These are phyloP conservation scores for Cantharis lateralis DNA, from an alignment of 2,888 invertebrate genomes.

Conservation along the genomic window DNA sequence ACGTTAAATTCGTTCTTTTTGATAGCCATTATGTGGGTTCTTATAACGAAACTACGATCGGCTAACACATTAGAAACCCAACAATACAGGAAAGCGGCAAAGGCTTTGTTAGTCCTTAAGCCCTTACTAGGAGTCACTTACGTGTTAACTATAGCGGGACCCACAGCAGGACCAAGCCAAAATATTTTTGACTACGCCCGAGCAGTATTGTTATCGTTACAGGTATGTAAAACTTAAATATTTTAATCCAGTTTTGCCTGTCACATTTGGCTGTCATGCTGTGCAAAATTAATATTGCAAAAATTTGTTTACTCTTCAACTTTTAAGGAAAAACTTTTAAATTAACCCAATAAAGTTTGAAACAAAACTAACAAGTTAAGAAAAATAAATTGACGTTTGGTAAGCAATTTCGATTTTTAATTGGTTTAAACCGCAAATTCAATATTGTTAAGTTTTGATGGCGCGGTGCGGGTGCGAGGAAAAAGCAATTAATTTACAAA, in stretches of 20 bases:
- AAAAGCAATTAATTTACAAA: background rate
- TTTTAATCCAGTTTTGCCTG: too few species aligned
- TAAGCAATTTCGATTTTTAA: background rate
- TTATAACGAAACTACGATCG: conserved; percentile 90
- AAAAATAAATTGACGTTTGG: background rate
- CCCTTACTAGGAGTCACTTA: conserved; percentile 94
- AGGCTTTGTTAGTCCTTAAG: conserved; percentile 88
- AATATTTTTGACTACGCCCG: conserved; percentile 78
- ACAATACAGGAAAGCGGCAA: conserved; percentile 88
- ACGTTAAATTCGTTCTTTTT: conserved; percentile 82
- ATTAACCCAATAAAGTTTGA: background rate
- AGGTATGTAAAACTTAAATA: conserved; percentile 67
- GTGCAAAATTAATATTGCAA: background rate
- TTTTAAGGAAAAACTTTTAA: background rate
- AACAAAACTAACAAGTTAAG: background rate
- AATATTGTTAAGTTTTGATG: background rate
- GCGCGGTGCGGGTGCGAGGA: background rate
- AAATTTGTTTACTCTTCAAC: background rate
- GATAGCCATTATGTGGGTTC: conserved; percentile 87
- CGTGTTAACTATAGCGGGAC: conserved; percentile 81
- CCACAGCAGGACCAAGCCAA: conserved; percentile 79
- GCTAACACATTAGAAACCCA: conserved; percentile 89
- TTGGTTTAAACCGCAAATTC: background rate
- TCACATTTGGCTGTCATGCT: background rate
- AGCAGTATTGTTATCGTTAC: conserved; percentile 85